Conservation (phyloP, 2,797 vertebrate genomes). For the Fundulus diaphanus region DNA sequence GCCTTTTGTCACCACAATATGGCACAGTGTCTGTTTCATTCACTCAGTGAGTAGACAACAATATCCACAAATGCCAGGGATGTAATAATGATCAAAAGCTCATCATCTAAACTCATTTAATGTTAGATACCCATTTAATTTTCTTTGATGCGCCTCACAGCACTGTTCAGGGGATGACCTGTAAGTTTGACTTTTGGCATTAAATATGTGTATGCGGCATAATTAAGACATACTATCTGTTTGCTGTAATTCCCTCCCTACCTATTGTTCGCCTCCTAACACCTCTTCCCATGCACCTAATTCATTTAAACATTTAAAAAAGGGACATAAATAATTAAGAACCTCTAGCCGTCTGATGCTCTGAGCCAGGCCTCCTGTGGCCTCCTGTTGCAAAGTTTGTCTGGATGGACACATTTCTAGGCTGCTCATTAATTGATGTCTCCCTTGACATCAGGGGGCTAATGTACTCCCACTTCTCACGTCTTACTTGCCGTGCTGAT, state of each 20-base stretch:
- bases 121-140: background rate
- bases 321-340: conserved; percentile 76
- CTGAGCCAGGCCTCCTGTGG: conserved; percentile 45
- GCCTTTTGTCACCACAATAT: background rate
- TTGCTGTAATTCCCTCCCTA: conserved; percentile 32
- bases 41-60: background rate
- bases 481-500: conserved; percentile 47
- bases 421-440: conserved; percentile 80
- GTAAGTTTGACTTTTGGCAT: conserved; percentile 15
- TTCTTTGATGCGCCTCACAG: background rate
- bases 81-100: background rate
- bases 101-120: background rate
- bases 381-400: conserved; percentile 66
- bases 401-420: conserved; percentile 71
- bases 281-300: conserved; percentile 56
- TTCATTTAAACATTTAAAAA: conserved; percentile 78
- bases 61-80: background rate
- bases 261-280: conserved; percentile 57
- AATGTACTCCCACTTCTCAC: conserved; percentile 69
- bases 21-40: background rate
- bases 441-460: conserved; percentile 66
- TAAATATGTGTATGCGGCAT: conserved; percentile 16
- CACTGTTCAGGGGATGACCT: conserved; percentile 13
- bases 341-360: conserved; percentile 57
- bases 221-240: conserved; percentile 53